Base-by-base conservation (phyloP, 2,888 invertebrate genomes). In the Tenthredo distinguenda region DNA sequence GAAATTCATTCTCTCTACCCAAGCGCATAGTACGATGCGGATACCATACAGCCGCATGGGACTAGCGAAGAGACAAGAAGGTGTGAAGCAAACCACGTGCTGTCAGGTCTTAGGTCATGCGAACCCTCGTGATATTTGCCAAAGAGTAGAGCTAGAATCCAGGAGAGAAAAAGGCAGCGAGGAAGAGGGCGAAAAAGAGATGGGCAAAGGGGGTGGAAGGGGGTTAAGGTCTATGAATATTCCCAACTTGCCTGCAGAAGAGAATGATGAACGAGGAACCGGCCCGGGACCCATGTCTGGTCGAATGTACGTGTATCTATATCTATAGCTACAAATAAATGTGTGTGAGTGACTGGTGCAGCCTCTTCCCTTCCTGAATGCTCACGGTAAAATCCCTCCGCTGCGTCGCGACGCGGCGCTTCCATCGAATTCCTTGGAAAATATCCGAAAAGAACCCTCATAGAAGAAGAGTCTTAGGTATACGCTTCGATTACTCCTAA, bases 141-240 rank as follows among this genome's bases (percentile, higher is more conserved):
- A 55, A 72, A 40, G n/a, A 34, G 34, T n/a, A 74, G 37, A 77
- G 31, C 10, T 12, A 34, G 15, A 74, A 43, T 74, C 40, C 43
- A 21, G 31, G 34, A 43, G 21, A 26, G 7, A 43, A n/a, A 50
- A 18, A 18, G n/a, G 26, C 7, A 40, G 37, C 10, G 4, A 18
- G 81, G 37, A 40, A 18, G 21, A 65, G 34, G 12, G 55, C n/a
- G 65, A 62, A 37, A 40, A n/a, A 21, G 43, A 68, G 34, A 34
- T 21, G 62, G 40, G 26, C 6, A 55, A 34, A 15, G 84, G 40
- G 40, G 82, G 85, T 77, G 84, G 68, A 84, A 68, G 85, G 86
- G 86, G 87, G 87, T 87, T 85, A 62, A 88, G 77, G 90, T 91
- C 91, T 90, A 92, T 92, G 93, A 93, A 92, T 92, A 93, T 93